Conservation (phyloP, 1,140 invertebrate genomes). For the Chelonus insularis region DNA sequence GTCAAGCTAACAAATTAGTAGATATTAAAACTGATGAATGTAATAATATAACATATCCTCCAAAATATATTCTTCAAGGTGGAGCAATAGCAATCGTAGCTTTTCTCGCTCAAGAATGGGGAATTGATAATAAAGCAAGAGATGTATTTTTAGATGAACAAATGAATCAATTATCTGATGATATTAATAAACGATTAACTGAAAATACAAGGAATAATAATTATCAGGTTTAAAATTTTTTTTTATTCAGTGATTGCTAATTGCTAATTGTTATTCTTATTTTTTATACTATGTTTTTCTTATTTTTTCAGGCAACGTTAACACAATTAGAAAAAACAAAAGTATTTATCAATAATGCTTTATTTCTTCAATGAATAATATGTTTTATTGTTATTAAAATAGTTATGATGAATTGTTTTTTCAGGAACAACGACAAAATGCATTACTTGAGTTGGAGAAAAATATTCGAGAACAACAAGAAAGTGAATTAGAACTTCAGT, state of each 20-base stretch:
- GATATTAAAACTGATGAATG: conserved; percentile 66
- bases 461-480: conserved; percentile 60
- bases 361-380: too few relatives aligned
- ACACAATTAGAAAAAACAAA: conserved; percentile 65
- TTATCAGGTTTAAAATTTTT: conserved; percentile 47
- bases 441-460: conserved; percentile 62
- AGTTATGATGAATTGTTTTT: conserved; percentile 32
- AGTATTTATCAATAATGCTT: too few relatives aligned
- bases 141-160: conserved; percentile 37
- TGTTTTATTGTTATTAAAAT: conserved; percentile 32
- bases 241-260: background rate
- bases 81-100: conserved; percentile 70
- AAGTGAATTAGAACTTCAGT: conserved; percentile 62
- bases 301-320: conserved; percentile 63
- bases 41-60: conserved; percentile 65
- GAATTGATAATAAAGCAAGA: conserved; percentile 48
- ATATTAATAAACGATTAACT: conserved; percentile 31
- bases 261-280: background rate
- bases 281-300: conserved; percentile 43
- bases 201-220: conserved; percentile 46
- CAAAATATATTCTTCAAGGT: conserved; percentile 61
- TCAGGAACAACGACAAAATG: conserved; percentile 59
- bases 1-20: conserved; percentile 62
- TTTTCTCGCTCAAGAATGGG: conserved; percentile 62
- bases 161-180: conserved; percentile 18